Evolutionary conservation across 2,113 vertebrate genomes (phyloP), one percentile per base, ranked within the genome.

Genomic region (Scartelaos histophorus): DNA sequence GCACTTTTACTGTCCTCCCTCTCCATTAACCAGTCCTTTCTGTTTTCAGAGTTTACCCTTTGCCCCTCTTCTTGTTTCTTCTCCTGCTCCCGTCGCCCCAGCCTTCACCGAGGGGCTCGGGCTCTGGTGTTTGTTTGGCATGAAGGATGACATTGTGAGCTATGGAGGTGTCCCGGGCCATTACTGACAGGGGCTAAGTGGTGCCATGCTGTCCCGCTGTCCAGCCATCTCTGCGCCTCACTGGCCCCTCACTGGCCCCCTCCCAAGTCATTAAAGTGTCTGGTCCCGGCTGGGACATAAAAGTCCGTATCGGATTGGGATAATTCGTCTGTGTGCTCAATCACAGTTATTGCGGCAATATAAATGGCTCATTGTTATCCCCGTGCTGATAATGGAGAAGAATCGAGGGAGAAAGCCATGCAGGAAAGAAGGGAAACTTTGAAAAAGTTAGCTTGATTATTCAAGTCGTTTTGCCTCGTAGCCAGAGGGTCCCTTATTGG

Each of bases 161-260:
- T 71, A 83, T 78, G 82, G 74, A 68, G 81, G 76, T 82, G 77
- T 61, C 88, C 73, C 77, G 54, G 71, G 70, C 79, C 80, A 85
- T 90, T 89, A 88, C 80, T 82, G 86, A 83, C 78, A 64, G 70
- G 73, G 84, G 84, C 85, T 89, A 90, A 92, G 91, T 90, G 89
- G 85, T 85, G 88, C 88, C 88, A 73, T 34, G 46, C 76, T 78
- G 86, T 88, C 87, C 79, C 75, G 76, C 78, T 80, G 83, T 79
- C 75, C 77, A 84, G 81, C 79, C 79, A 65, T 76, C 77, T 86
- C 56, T 85, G 73, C 22, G 62, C 65, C 85, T 35, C 25, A 77
- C 76, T 89, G 89, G 85, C 87, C 86, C 29, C 29, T 29, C 29
- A 2, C 29, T 29, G 29, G 29, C 29, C 4, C 73, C 82, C 77